Evolutionary conservation across 92 coral and sea anemone genomes (phyloP).

Genomic region (Phenganax subtilis): DNA sequence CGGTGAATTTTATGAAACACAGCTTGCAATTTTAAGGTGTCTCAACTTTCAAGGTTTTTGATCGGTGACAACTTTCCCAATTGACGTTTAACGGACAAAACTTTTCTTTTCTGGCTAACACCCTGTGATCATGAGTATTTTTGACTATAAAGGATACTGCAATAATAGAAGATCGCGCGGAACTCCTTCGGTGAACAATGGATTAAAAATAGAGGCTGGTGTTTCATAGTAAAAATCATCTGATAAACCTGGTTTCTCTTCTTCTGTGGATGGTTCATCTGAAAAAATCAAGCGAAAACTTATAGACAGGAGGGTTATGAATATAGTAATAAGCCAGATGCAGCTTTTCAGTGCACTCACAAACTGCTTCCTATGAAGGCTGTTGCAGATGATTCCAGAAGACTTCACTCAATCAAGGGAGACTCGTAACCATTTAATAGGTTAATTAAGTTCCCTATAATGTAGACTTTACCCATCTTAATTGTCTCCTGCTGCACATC

Average conservation of each 20-base stretch:
- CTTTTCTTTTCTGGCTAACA: no score
- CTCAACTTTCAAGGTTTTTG: no score
- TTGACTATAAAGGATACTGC: constrained; percentile 77
- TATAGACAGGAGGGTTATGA: no score
- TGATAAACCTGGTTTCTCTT: constrained; percentile 57
- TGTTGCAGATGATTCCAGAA: no score
- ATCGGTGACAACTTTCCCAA: no score
- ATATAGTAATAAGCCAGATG: no score
- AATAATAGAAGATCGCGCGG: constrained; percentile 68
- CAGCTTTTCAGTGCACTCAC: no score
- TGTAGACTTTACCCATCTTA: constrained; percentile 8
- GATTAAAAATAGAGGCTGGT: constrained; percentile 61
- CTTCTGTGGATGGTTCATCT: constrained; percentile 34
- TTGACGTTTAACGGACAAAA: no score
- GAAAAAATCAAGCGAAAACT: background rate
- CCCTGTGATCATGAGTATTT: background rate
- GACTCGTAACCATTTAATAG: background rate
- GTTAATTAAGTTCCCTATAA: background rate
- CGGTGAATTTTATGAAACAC: no score
- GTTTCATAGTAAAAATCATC: constrained; percentile 93
- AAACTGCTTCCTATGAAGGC: no score
- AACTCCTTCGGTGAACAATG: constrained; percentile 76
- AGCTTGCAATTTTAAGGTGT: no score
- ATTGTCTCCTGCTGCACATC: constrained; percentile 24
- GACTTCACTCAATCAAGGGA: background rate